Base-by-base conservation (phyloP, 2,888 invertebrate species). In the Zygogramma bicolorata region DNA sequence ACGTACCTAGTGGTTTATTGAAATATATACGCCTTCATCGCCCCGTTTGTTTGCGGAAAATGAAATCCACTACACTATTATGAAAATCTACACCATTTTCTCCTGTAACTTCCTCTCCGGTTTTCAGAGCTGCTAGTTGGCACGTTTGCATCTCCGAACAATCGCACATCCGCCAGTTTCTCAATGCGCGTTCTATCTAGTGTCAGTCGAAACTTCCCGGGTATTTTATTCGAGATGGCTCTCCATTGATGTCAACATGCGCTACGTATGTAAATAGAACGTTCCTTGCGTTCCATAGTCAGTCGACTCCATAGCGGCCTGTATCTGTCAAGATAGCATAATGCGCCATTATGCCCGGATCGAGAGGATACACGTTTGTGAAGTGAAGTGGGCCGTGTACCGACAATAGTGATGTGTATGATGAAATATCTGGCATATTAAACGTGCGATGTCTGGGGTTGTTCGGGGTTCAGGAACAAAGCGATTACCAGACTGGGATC, bases 331-430 rank as follows among this genome's bases (percentile, higher is more conserved):
- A 53, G 53, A 53, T 53, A 53, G 8, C 15, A 53, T 27, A 53
- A 53, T 53, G 15, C n/a, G 53, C 53, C n/a, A 53, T 53, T 53
- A 53, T 53, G 15, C 6, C 27, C 53, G 27, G 25, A 53, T 53
- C 22, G 53, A 53, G 53, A 53, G 53, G 22, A 53, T 53, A 53
- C 53, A 53, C 27, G 53, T 53, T 53, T 53, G 53, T 53, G 53
- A 53, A 53, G 27, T 53, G 53, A 22, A 53, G 53, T 53, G 53
- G 53, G 20, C 25, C 13, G 27, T 27, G 6, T 53, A 25, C 27
- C 5, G 27, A 53, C 53, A 53, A 53, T 53, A 18, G 27, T 3
- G 22, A 53, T 25, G 27, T 53, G 53, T 22, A 53, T 25, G n/a
- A 53, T 53, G 53, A 53, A 53, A 53, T 53, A 53, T 53, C 22